A percentile compares a stretch with the other conserved stretches of the same genome.
phyloP scores from a whole-genome alignment of 2,888 invertebrate genomes.

The Netelia melanura region DNA sequence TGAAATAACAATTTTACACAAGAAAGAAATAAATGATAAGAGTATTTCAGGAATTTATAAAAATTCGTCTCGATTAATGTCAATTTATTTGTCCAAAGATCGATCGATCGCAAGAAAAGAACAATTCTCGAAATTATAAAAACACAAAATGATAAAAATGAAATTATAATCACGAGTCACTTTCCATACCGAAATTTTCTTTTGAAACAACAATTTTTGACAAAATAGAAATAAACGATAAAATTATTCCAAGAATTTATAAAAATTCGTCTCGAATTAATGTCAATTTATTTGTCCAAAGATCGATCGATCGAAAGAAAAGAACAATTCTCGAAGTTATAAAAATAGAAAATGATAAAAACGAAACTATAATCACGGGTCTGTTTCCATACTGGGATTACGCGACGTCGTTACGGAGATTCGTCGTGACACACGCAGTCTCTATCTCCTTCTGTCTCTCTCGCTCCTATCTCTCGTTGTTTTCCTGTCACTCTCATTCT shows the following conservation, averaged over 20 bases:
- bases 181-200: not conserved
- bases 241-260: too few species aligned
- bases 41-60: too few species aligned
- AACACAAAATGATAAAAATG: not conserved
- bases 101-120: not conserved
- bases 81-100: not conserved
- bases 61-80: too few species aligned
- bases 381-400: slow-evolving; percentile 20
- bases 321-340: not conserved
- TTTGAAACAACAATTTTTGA: too few species aligned
- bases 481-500: not conserved
- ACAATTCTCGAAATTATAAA: not conserved
- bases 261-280: too few species aligned
- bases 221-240: not conserved
- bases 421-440: slow-evolving; percentile 36
- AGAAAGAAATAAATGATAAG: too few species aligned
- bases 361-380: slow-evolving; percentile 4
- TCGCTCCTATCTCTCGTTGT: not conserved
- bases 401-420: slow-evolving; percentile 41
- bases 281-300: not conserved
- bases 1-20: too few species aligned
- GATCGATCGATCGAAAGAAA: not conserved
- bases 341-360: slow-evolving; percentile 3
- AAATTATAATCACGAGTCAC: slow-evolving; percentile 4
- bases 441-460: not conserved